Percentiles rank a stretch among this genome's conserved stretches.
phyloP scores from a whole-genome alignment of 2,888 invertebrate genomes.

The Agrochola lota region DNA sequence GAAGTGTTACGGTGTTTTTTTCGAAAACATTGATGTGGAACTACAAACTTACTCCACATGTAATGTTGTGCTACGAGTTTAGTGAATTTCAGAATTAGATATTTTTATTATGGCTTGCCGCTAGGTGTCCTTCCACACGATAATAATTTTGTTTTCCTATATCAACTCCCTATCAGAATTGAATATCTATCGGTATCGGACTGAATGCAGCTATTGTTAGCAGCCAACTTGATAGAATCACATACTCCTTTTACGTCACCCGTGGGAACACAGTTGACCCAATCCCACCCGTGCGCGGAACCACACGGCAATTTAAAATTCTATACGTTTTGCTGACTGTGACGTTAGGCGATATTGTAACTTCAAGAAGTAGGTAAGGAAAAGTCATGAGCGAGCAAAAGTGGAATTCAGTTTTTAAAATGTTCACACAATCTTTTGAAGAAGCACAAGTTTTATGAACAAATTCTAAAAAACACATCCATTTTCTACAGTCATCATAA shows the following conservation, averaged over 20 bases:
- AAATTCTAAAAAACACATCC: conserved; percentile 3
- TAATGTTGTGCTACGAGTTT: not conserved
- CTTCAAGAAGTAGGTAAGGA: conserved; percentile 42
- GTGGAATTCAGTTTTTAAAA: conserved; percentile 33
- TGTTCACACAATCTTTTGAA: conserved; percentile 26
- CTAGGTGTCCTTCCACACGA: not conserved
- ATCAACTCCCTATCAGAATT: not conserved
- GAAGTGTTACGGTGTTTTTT: not conserved
- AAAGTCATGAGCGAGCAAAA: conserved; percentile 42
- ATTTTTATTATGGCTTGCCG: not conserved
- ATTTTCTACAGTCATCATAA: not conserved
- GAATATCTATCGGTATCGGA: not conserved
- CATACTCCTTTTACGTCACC: conserved; percentile 10
- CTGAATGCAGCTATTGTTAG: conserved; percentile 11
- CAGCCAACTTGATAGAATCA: conserved; percentile 30
- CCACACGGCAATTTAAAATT: conserved; percentile 54
- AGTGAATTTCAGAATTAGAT: not conserved
- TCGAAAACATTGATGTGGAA: not conserved
- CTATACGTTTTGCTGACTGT: conserved; percentile 58
- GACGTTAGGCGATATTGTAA: conserved; percentile 44
- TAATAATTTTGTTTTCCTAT: not conserved
- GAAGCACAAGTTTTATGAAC: not conserved
- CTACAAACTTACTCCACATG: not conserved
- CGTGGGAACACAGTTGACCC: conserved; percentile 17
- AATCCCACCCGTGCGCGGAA: not conserved